Evolutionary conservation across 2,888 invertebrate genomes (phyloP), one percentile per base, ranked within the genome.

Genomic region (Euzophera pinguis): DNA sequence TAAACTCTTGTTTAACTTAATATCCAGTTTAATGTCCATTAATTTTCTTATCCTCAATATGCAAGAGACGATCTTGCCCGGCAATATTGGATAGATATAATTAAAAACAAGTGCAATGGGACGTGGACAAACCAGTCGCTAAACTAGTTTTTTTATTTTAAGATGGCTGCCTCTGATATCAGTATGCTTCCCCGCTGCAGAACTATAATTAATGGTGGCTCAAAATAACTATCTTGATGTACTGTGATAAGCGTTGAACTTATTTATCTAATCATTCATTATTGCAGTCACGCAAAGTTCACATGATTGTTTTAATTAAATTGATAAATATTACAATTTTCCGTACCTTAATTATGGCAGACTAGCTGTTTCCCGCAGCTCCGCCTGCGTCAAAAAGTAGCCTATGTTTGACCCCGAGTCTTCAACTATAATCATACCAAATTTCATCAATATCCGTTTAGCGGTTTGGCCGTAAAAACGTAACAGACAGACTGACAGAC

Each of bases 31-130:
- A 9, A 32, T 32, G 32, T 32, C 7, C 8, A 32, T 32, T 32
- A 32, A 32, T 7, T 4, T 32, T 32, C 32, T 32, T 32, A 32
- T 32, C 9, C 32, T 32, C 32, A 7, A 32, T 32, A 32, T 32
- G 10, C 10, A 32, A 32, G 10, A 32, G 22, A 27, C 12, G 43
- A 13, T 43, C 43, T 43, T 41, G 22, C 22, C 29, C 27, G 27
- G 42, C 41, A n/a, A 27, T 16, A 17, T 29, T 13, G 27, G 13
- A 12, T 13, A 43, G 29, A 43, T 27, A 13, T 43, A 43, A 43
- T 43, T 43, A 38, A 43, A 42, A 43, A 43, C 43, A 43, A 43
- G 43, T 43, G 43, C 43, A 43, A 43, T 29, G 12, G 41, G 42
- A 29, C 43, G 43, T 7, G 43, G 27, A 43, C 43, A 43, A 43